These are phyloP conservation scores for Scomberomorus guttatus DNA, from an alignment of 2,797 vertebrate species.

Conservation along the genomic window DNA sequence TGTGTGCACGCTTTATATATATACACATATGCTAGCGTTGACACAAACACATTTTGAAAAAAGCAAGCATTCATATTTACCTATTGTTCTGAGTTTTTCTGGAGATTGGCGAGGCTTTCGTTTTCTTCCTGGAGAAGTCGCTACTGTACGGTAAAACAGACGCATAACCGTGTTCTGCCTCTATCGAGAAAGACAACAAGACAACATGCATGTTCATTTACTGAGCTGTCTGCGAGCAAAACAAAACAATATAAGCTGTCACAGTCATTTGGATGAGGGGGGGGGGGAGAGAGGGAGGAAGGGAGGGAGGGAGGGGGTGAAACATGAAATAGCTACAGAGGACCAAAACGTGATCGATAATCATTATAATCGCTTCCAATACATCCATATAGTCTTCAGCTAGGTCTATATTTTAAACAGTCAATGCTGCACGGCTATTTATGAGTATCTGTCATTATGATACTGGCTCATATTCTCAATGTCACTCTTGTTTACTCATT, in stretches of 20 bases:
- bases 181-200: slow-evolving; percentile 82
- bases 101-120: slow-evolving; percentile 93
- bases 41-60: background rate
- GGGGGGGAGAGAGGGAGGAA: no score
- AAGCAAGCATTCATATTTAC: slow-evolving; percentile 82
- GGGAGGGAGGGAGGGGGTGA: background rate
- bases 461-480: slow-evolving; percentile 47
- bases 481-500: slow-evolving; percentile 61
- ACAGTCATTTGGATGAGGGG: background rate
- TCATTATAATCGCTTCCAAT: slow-evolving; percentile 16
- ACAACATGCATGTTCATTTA: slow-evolving; percentile 43
- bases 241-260: background rate
- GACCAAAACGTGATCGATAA: slow-evolving; percentile 33
- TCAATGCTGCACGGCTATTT: background rate
- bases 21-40: background rate
- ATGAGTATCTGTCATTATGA: slow-evolving; percentile 20
- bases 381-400: background rate
- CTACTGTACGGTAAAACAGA: slow-evolving; percentile 96
- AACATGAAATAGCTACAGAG: slow-evolving; percentile 2
- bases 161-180: slow-evolving; percentile 98
- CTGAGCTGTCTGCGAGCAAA: slow-evolving; percentile 7
- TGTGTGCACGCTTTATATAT: background rate
- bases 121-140: slow-evolving; percentile 96
- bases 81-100: slow-evolving; percentile 96
- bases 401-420: background rate